Base-by-base conservation (phyloP, 2,888 invertebrate species). In the Polyploca ridens region DNA sequence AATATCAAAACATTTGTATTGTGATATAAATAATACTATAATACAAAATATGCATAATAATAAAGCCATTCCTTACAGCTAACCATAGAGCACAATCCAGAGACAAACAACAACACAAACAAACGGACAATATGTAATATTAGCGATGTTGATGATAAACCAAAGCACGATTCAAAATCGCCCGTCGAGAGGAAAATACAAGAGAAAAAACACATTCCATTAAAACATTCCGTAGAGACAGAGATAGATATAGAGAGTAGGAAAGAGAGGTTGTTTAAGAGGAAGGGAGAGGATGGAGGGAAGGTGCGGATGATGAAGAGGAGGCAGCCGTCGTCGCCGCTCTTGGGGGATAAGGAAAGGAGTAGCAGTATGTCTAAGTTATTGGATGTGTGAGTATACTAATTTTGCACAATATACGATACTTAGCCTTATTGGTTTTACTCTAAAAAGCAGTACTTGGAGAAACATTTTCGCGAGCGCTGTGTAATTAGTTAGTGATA, bases 21-120 rank as follows among this genome's bases (percentile, higher is more conserved):
- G 27, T 27, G 27, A 27, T 27, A 27, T 27, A 2, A 27, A 27
- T 27, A 27, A 27, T 27, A 27, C 27, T 27, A 27, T 27, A 27
- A 27, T 27, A 27, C 2, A 27, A 27, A 27, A 27, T 27, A n/a
- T 46, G n/a, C 46, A 41, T 38, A n/a, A 46, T 6, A 10, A 3
- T 16, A 38, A 8, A 16, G 4, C 5, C 33, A 67, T 63, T 62
- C 58, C 92, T n/a, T n/a, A 46, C 46, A 97, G 96, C 90, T 98
- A 69, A 98, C 98, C 4, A 97, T 98, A 79, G 98, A 98, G 88
- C 97, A 98, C 84, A 98, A 97, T 86, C 98, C 98, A 11, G 97
- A 97, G 73, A 95, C 97, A 54, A 78, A 79, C 62, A 81, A 72
- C 69, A 75, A 75, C 64, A 80, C 54, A 54, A 19, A 54, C 13